These are phyloP conservation scores for Anolis sagrei DNA, from an alignment of 2,113 vertebrate species.

Conservation along the genomic window DNA sequence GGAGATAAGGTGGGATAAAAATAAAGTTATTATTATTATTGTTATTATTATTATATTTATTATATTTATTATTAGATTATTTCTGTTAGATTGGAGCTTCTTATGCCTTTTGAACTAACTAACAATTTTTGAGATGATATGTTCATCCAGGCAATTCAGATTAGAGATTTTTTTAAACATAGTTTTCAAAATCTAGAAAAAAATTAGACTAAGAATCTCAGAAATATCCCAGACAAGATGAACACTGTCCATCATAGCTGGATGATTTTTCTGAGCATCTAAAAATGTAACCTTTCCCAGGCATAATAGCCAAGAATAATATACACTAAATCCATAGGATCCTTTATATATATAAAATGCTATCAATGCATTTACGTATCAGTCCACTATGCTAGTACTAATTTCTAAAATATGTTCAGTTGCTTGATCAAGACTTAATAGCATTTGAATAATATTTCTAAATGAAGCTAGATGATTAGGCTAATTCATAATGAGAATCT, in stretches of 20 bases:
- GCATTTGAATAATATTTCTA: slow-evolving; percentile 57
- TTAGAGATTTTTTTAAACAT: not conserved
- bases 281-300: too few species aligned
- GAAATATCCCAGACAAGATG: too few species aligned
- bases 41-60: too few species aligned
- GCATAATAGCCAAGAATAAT: not conserved
- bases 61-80: too few species aligned
- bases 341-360: slow-evolving; percentile 49
- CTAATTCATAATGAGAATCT: slow-evolving; percentile 58
- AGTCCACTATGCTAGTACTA: slow-evolving; percentile 8
- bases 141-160: not conserved
- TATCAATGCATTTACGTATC: slow-evolving; percentile 62
- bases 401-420: slow-evolving; percentile 68
- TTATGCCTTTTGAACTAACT: not conserved
- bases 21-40: too few species aligned
- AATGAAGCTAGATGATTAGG: slow-evolving; percentile 46
- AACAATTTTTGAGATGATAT: not conserved
- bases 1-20: too few species aligned
- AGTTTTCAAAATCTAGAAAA: too few species aligned
- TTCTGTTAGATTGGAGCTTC: not conserved
- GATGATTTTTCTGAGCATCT: too few species aligned
- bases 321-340: not conserved
- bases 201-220: too few species aligned
- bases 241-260: not conserved
- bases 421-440: slow-evolving; percentile 63